Conservation (phyloP, 1,140 invertebrate genomes). For the Oppia nitens region DNA sequence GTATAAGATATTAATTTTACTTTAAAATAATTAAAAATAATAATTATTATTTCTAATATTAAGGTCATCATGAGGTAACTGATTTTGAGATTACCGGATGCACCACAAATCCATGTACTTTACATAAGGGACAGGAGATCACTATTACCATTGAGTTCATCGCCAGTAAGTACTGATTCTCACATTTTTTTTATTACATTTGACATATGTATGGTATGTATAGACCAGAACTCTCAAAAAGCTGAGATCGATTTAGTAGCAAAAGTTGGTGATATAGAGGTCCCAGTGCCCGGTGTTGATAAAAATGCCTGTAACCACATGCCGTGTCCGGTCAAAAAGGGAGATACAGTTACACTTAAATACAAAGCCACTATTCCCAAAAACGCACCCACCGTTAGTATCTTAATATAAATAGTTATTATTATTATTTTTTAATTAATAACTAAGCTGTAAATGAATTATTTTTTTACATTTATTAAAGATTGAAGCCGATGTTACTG, state of each 20-base stretch:
- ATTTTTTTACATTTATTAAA: no score
- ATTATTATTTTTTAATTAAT: no score
- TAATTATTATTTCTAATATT: not conserved
- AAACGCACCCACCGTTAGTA: not conserved
- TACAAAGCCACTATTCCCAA: conserved; percentile 2
- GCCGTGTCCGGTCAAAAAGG: conserved; percentile 1
- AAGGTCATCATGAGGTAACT: conserved; percentile 3
- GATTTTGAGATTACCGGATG: not conserved
- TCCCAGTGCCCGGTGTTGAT: conserved; percentile 4
- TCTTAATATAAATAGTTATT: no score
- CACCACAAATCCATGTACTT: not conserved
- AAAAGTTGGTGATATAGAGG: not conserved
- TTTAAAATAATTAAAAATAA: not conserved
- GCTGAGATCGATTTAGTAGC: conserved; percentile 3
- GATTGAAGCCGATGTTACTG: no score
- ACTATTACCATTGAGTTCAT: not conserved
- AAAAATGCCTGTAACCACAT: conserved; percentile 2
- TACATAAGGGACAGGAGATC: conserved; percentile 3
- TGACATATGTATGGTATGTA: not conserved
- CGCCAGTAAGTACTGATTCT: not conserved
- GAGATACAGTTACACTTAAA: not conserved
- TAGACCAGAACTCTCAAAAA: not conserved
- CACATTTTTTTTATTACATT: not conserved
- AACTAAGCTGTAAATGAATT: no score
- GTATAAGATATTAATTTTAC: conserved; percentile 1